These are phyloP conservation scores for Holacanthella duospinosa DNA, from an alignment of 2,888 invertebrate species.

Conservation along the genomic window DNA sequence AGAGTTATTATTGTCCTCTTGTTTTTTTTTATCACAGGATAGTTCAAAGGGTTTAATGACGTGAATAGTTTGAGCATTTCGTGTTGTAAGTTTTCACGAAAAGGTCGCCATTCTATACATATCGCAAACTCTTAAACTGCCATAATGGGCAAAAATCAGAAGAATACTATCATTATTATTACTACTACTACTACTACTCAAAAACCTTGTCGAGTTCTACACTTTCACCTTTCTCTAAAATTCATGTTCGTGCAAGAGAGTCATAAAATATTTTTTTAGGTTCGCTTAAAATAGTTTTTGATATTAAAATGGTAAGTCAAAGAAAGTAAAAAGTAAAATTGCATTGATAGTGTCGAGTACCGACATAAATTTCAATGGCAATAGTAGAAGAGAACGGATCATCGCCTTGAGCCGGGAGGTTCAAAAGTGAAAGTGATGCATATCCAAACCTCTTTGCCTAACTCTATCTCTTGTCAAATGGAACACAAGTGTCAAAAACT, in stretches of 20 bases:
- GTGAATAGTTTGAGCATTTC: not conserved
- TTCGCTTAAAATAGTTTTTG: slow-evolving; percentile 1
- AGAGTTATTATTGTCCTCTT: not conserved
- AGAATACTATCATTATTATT: not conserved
- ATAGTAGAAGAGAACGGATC: no score
- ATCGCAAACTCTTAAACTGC: no score
- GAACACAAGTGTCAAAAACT: no score
- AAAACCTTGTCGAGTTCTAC: not conserved
- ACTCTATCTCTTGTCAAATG: no score
- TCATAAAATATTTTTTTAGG: not conserved
- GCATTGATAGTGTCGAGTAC: no score
- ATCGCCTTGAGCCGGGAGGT: no score
- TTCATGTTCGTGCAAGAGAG: not conserved
- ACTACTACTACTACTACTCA: not conserved
- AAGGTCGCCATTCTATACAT: no score
- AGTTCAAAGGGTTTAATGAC: not conserved
- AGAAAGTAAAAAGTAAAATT: not conserved
- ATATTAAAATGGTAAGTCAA: not conserved
- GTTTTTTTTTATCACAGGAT: not conserved
- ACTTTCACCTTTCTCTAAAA: not conserved
- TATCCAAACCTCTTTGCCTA: no score
- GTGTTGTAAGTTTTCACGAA: not conserved
- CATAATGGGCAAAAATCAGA: not conserved
- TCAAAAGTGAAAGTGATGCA: no score
- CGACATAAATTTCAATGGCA: no score